Conservation (phyloP, 2,888 invertebrate species). For the Celastrina argiolus region DNA sequence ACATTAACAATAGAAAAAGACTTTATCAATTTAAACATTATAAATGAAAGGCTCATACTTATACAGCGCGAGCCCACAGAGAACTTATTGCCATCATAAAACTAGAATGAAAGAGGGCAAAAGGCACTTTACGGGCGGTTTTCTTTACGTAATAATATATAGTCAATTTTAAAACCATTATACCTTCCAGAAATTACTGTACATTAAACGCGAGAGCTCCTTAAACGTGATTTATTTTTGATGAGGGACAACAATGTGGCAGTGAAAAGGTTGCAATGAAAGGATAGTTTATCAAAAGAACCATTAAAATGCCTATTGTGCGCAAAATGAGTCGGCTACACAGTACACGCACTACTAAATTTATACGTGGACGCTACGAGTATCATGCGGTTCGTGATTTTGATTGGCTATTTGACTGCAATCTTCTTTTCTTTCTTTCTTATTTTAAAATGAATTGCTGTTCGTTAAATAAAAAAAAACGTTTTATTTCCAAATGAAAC, state of each 20-base stretch:
- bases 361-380: neutral
- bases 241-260: constrained; percentile 34
- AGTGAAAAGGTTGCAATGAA: constrained; percentile 35
- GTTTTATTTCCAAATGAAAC: too few species aligned
- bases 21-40: neutral
- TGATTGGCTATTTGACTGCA: neutral
- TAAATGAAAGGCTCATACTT: neutral
- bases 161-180: constrained; percentile 16
- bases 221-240: constrained; percentile 35
- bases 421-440: too few species aligned
- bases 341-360: constrained; percentile 16
- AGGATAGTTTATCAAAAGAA: constrained; percentile 40
- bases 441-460: too few species aligned
- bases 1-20: neutral
- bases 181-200: constrained; percentile 22
- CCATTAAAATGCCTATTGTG: constrained; percentile 28
- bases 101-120: constrained; percentile 1
- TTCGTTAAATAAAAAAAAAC: too few species aligned
- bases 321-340: constrained; percentile 23
- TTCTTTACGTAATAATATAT: constrained; percentile 3
- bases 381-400: neutral
- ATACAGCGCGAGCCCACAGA: neutral
- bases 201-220: constrained; percentile 14
- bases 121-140: constrained; percentile 5
- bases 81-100: constrained; percentile 8